A percentile compares a stretch with the other conserved stretches of the same genome.
These are phyloP conservation scores for Triplophysa tibetana DNA, from an alignment of 2,113 vertebrate genomes.

Conservation along the genomic window DNA sequence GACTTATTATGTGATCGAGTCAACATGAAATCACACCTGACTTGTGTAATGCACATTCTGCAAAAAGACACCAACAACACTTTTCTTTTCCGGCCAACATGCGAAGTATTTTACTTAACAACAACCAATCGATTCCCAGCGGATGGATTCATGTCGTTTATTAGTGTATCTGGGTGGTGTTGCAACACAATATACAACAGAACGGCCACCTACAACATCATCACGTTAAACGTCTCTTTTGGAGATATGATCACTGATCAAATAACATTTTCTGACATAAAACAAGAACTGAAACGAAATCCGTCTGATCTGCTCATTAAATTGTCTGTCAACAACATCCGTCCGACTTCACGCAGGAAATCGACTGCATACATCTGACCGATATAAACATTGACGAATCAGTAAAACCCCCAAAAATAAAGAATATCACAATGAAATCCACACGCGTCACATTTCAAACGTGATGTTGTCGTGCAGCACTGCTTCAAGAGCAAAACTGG, in stretches of 20 bases:
- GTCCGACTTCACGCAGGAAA: not conserved
- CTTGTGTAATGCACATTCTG: not conserved
- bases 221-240: no score
- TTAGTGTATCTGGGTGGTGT: no score
- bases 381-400: not conserved
- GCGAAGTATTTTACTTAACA: no score
- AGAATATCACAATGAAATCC: no score
- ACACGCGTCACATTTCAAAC: not conserved
- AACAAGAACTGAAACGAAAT: constrained; percentile 2
- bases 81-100: no score
- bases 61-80: no score
- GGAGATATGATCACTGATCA: not conserved
- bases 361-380: not conserved
- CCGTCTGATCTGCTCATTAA: not conserved
- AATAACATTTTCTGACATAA: constrained; percentile 6
- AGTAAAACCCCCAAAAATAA: not conserved
- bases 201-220: no score
- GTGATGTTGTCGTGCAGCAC: not conserved
- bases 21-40: not conserved
- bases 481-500: constrained; percentile 52
- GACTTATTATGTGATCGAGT: not conserved
- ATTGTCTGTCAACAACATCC: constrained; percentile 13
- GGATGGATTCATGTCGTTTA: not conserved
- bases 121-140: not conserved
- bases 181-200: no score